phyloP scores from a whole-genome alignment of 2,113 vertebrate species.

The Nicator chloris region DNA sequence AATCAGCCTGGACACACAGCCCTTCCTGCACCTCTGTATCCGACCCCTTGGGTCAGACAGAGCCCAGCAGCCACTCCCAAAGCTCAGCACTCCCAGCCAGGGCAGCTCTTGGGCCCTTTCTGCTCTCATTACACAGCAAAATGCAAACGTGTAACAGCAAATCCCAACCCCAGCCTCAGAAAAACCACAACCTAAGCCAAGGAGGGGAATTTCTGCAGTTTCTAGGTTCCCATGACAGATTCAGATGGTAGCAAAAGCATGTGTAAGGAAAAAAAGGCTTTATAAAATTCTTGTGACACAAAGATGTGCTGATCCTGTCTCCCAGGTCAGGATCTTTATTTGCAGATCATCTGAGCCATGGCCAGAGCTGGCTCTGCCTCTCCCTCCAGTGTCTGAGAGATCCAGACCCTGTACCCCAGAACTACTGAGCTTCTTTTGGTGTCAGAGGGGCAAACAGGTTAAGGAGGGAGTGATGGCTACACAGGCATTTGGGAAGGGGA shows the following conservation, averaged over 20 bases:
- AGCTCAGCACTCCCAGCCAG: not conserved
- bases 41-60: accelerated
- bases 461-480: not conserved
- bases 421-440: not conserved
- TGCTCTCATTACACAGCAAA: not conserved
- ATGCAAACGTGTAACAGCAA: not conserved
- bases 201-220: not conserved
- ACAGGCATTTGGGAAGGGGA: not conserved
- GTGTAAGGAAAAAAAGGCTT: not conserved
- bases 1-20: accelerated
- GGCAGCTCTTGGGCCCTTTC: not conserved
- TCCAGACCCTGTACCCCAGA: not conserved
- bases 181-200: not conserved
- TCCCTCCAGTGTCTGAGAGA: not conserved
- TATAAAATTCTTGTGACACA: not conserved
- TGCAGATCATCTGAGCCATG: not conserved
- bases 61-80: not conserved
- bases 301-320: not conserved
- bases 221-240: not conserved
- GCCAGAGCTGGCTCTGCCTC: not conserved
- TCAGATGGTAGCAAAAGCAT: not conserved
- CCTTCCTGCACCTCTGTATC: not conserved
- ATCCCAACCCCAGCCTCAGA: not conserved
- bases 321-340: not conserved
- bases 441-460: not conserved